A percentile compares a stretch with the other conserved stretches of the same genome.
These are phyloP conservation scores for Calcarius lapponicus DNA, from an alignment of 2,797 vertebrate species.

Conservation along the genomic window DNA sequence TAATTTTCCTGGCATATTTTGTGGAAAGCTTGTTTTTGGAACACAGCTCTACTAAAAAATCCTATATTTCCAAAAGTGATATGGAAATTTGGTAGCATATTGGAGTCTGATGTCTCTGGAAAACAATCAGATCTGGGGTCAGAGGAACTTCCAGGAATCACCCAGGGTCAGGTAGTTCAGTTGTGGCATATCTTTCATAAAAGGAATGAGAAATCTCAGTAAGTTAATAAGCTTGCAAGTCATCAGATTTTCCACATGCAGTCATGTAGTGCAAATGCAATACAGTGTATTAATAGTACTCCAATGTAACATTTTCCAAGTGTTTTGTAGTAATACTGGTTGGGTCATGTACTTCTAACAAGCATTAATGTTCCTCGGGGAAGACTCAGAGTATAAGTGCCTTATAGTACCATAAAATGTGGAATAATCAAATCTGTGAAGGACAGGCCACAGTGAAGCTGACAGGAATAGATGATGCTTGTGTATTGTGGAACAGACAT, in stretches of 20 bases:
- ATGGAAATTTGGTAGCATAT: background rate
- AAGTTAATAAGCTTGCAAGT: constrained; percentile 16
- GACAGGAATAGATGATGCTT: background rate
- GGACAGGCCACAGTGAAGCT: background rate
- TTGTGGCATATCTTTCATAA: background rate
- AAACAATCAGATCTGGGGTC: background rate
- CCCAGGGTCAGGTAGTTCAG: background rate
- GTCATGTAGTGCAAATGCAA: constrained; percentile 24
- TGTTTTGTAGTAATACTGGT: constrained; percentile 31
- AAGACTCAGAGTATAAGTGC: constrained; percentile 20
- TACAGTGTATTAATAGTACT: constrained; percentile 50
- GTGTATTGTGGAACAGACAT: background rate
- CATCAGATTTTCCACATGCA: constrained; percentile 21
- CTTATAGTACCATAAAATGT: constrained; percentile 5
- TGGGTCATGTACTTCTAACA: constrained; percentile 42
- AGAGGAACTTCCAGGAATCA: background rate
- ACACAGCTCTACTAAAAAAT: background rate
- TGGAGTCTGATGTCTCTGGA: background rate
- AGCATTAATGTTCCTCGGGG: background rate
- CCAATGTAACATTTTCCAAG: constrained; percentile 49
- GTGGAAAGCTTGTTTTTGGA: background rate
- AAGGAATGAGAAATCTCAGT: background rate
- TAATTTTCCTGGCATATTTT: background rate
- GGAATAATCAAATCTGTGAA: constrained; percentile 35
- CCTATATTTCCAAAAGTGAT: background rate